Evolutionary conservation across 1,140 invertebrate species (phyloP).

Genomic region (Orussus abietinus): DNA sequence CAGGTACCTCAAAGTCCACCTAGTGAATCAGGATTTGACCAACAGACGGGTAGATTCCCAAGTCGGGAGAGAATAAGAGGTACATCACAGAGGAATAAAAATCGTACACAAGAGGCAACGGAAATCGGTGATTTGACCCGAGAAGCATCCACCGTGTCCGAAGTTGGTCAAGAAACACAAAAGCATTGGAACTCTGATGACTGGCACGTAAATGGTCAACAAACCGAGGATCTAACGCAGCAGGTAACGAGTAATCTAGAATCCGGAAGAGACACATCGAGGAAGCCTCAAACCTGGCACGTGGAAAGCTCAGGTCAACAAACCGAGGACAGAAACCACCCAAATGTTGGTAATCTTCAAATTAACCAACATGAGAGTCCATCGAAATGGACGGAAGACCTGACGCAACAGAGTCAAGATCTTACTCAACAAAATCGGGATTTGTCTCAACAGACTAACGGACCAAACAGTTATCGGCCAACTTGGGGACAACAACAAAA

Average conservation of each 20-base stretch:
- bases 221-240: conserved; percentile 20
- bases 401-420: conserved; percentile 11
- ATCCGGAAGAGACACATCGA: conserved; percentile 11
- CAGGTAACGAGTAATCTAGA: conserved; percentile 16
- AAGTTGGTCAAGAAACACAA: conserved; percentile 8
- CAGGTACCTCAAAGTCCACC: no score
- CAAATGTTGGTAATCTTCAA: conserved; percentile 12
- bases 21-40: no score
- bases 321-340: conserved; percentile 16
- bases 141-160: conserved; percentile 7
- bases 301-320: no score
- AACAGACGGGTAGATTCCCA: no score
- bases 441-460: conserved; percentile 14
- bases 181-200: not conserved
- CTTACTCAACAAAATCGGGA: conserved; percentile 16
- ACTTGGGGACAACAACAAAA: no score
- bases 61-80: no score
- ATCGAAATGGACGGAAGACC: no score
- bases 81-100: no score
- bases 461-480: no score
- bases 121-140: conserved; percentile 6
- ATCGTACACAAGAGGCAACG: conserved; percentile 4
- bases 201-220: conserved; percentile 7
- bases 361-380: conserved; percentile 17
- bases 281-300: conserved; percentile 1